These are phyloP conservation scores for Tolmerus cingulatus DNA, from an alignment of 2,888 invertebrate genomes.

Conservation along the genomic window DNA sequence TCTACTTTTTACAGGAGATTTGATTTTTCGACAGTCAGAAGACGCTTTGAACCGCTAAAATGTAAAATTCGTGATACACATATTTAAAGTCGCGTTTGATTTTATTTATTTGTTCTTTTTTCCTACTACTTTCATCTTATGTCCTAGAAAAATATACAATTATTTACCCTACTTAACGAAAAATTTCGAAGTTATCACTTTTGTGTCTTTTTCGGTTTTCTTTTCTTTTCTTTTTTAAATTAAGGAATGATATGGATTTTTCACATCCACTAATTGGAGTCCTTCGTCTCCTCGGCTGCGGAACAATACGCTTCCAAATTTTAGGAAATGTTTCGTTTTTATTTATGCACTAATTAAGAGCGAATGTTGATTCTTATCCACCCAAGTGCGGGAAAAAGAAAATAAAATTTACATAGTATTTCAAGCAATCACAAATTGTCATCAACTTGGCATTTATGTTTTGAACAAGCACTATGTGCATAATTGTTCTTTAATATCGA, in stretches of 20 bases:
- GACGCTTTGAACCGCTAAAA: neutral
- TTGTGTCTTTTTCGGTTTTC: conserved; percentile 21
- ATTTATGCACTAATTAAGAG: neutral
- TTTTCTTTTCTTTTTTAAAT: neutral
- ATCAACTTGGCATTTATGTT: neutral
- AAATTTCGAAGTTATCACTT: conserved; percentile 39
- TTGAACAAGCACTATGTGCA: conserved; percentile 5
- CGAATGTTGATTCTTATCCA: neutral
- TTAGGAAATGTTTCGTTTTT: neutral
- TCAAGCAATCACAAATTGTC: conserved; percentile 1
- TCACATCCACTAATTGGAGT: neutral
- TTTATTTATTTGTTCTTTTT: neutral
- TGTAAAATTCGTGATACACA: conserved; percentile 6
- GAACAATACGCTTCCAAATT: conserved; percentile 1
- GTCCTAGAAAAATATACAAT: conserved; percentile 24
- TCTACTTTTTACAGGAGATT: conserved; percentile 15
- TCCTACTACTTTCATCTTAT: conserved; percentile 10
- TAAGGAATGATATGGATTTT: conserved; percentile 19
- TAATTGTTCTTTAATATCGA: neutral
- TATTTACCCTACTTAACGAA: conserved; percentile 25
- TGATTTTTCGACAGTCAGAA: neutral
- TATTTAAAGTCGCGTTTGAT: neutral
- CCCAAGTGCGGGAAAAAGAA: neutral
- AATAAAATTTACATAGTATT: neutral
- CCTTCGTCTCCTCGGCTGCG: neutral